These are phyloP conservation scores for Mastacembelus armatus DNA, from an alignment of 2,797 vertebrate genomes.

Conservation along the genomic window DNA sequence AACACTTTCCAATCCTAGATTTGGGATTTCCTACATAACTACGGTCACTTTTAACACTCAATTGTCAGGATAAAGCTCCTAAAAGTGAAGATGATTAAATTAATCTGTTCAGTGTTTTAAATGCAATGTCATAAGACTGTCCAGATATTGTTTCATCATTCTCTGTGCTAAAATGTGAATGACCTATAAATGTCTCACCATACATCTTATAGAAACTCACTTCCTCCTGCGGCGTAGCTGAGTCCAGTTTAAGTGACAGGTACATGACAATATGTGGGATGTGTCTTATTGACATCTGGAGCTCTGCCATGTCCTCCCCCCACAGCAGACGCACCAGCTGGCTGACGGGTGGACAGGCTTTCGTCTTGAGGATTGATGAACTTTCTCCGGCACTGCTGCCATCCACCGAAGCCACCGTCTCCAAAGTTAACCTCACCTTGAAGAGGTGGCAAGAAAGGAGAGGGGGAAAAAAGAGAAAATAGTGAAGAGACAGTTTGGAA, in stretches of 20 bases:
- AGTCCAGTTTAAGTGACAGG: conserved; percentile 90
- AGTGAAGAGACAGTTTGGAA: background rate
- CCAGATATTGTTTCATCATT: background rate
- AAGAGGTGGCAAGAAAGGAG: background rate
- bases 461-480: background rate
- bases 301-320: conserved; percentile 85
- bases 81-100: background rate
- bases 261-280: conserved; percentile 92
- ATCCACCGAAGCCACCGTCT: conserved; percentile 78
- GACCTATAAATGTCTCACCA: background rate
- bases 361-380: conserved; percentile 39
- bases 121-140: conserved; percentile 12
- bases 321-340: conserved; percentile 91
- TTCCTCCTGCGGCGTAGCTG: conserved; percentile 89
- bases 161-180: background rate
- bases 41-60: conserved; percentile 27
- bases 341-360: conserved; percentile 79
- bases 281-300: conserved; percentile 84
- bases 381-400: conserved; percentile 19
- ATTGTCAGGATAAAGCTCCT: conserved; percentile 20
- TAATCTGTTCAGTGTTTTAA: conserved; percentile 2
- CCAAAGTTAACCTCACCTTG: conserved; percentile 94
- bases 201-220: conserved; percentile 70
- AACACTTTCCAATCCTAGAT: conserved; percentile 23
- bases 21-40: conserved; percentile 35